phyloP scores from a whole-genome alignment of 2,888 invertebrate genomes.

The Isoperla grammatica region DNA sequence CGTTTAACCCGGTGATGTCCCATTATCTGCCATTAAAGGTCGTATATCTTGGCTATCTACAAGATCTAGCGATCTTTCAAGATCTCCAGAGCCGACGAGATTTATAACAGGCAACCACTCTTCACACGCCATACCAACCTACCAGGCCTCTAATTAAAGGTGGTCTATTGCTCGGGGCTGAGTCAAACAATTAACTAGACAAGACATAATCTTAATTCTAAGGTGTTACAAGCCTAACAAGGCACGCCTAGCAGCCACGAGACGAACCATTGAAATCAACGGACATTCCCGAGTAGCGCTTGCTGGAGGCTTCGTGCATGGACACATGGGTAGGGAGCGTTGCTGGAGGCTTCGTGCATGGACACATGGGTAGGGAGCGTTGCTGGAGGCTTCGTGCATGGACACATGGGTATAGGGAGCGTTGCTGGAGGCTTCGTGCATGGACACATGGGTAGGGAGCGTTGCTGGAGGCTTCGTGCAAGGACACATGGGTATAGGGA shows the following conservation, averaged over 20 bases:
- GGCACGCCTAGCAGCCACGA: background rate
- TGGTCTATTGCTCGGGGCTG: constrained; percentile 4
- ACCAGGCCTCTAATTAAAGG: constrained; percentile 10
- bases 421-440: too few species aligned
- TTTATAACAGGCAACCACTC: background rate
- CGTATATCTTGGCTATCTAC: constrained; percentile 17
- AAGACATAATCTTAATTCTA: constrained; percentile 14
- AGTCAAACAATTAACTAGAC: constrained; percentile 7
- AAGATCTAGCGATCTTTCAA: constrained; percentile 11
- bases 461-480: too few species aligned
- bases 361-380: too few species aligned
- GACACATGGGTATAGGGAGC: too few species aligned
- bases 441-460: too few species aligned
- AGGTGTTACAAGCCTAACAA: constrained; percentile 7
- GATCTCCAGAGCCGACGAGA: background rate
- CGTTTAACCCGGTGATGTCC: constrained; percentile 5
- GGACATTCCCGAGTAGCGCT: background rate
- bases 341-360: background rate
- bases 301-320: background rate
- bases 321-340: too few species aligned
- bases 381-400: background rate
- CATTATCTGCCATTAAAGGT: constrained; percentile 16
- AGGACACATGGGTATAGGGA: too few species aligned
- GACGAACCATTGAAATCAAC: background rate
- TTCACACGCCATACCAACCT: constrained; percentile 1